phyloP scores from a whole-genome alignment of 2,888 invertebrate species.

The Drosophila multiciliata region DNA sequence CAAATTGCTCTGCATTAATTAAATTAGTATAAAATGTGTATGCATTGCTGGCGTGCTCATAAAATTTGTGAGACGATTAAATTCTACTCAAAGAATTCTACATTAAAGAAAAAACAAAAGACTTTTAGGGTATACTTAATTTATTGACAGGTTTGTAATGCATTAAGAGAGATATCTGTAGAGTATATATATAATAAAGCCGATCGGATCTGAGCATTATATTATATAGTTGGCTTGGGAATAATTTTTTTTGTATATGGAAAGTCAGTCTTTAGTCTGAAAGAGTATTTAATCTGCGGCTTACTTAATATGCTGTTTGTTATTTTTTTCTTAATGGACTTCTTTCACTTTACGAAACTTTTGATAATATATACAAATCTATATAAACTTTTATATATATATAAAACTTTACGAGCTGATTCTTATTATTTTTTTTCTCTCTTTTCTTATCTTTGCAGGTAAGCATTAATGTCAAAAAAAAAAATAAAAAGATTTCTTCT shows the following conservation, averaged over 20 bases:
- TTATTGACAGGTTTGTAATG: not conserved
- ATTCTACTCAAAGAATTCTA: slow-evolving; percentile 10
- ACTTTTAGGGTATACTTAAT: not conserved
- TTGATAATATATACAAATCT: not conserved
- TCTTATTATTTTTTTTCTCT: slow-evolving; percentile 11
- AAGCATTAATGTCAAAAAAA: slow-evolving; percentile 53
- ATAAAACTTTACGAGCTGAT: slow-evolving; percentile 41
- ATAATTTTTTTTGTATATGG: not conserved
- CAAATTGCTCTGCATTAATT: slow-evolving; percentile 44
- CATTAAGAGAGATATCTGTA: fast-evolving
- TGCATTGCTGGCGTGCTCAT: slow-evolving; percentile 23
- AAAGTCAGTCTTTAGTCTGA: not conserved
- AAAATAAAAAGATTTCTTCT: slow-evolving; percentile 10
- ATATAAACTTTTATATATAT: not conserved
- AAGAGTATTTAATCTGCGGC: not conserved
- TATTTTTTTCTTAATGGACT: slow-evolving; percentile 35
- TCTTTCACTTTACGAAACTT: slow-evolving; percentile 42
- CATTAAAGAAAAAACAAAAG: slow-evolving; percentile 6
- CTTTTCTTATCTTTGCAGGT: slow-evolving; percentile 64
- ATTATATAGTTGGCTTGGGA: not conserved
- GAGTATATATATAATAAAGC: fast-evolving
- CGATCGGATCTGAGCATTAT: fast-evolving
- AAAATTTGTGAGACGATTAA: slow-evolving; percentile 21
- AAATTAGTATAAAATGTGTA: slow-evolving; percentile 38
- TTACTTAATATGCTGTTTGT: not conserved